phyloP scores from a whole-genome alignment of 2,797 vertebrate genomes.

The Eidolon dupreanum region DNA sequence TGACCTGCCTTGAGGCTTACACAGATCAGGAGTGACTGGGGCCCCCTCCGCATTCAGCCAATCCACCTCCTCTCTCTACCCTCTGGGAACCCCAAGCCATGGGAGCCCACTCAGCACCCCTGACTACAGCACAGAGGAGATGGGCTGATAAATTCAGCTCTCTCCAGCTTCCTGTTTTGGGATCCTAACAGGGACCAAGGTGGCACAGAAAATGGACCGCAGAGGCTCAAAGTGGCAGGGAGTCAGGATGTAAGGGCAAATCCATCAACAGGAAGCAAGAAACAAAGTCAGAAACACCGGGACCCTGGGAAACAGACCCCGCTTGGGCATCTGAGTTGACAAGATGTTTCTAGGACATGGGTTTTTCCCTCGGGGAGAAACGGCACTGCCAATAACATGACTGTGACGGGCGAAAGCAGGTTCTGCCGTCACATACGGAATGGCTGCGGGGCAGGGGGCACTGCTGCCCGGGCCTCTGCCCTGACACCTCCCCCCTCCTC shows the following conservation, averaged over 20 bases:
- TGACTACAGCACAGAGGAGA: neutral
- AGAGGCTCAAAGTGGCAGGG: constrained; percentile 63
- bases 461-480: neutral
- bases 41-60: neutral
- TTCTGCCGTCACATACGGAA: rapidly evolving
- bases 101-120: neutral
- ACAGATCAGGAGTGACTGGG: neutral
- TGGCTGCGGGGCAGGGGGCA: neutral
- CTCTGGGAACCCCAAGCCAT: neutral
- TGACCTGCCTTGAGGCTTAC: rapidly evolving
- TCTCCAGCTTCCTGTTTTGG: neutral
- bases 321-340: constrained; percentile 62
- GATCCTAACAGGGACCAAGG: neutral
- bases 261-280: constrained; percentile 57
- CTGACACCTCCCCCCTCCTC: neutral
- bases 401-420: neutral
- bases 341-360: constrained; percentile 68
- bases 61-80: neutral
- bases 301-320: constrained; percentile 63
- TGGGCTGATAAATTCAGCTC: neutral
- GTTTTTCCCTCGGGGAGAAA: constrained; percentile 56
- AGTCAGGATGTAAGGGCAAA: constrained; percentile 59
- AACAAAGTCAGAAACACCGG: neutral
- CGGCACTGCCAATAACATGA: constrained; percentile 67
- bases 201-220: constrained; percentile 49